These are phyloP conservation scores for Apis florea DNA, from an alignment of 1,140 invertebrate species.

Conservation along the genomic window DNA sequence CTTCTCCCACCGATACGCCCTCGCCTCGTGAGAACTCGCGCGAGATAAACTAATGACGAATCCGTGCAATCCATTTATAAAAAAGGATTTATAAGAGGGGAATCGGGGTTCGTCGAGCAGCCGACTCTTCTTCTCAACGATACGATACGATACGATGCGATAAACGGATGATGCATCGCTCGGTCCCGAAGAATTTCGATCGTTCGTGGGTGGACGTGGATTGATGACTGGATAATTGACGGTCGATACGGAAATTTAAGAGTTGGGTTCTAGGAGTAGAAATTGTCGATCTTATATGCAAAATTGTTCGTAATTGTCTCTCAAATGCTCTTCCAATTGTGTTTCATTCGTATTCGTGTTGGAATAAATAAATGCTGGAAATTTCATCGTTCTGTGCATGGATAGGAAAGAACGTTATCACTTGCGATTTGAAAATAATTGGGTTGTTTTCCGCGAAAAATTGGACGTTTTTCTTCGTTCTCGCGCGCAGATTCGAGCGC, in stretches of 20 bases:
- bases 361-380: too few species aligned
- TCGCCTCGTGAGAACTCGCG: conserved; percentile 9
- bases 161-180: conserved; percentile 43
- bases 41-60: conserved; percentile 49
- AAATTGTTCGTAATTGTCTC: too few species aligned
- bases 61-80: conserved; percentile 36
- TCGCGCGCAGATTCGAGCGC: conserved; percentile 21
- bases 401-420: too few species aligned
- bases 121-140: conserved; percentile 23
- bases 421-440: too few species aligned
- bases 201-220: conserved; percentile 11
- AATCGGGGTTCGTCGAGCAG: conserved; percentile 5
- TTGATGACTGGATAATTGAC: conserved; percentile 1
- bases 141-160: conserved; percentile 11
- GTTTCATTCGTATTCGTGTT: too few species aligned
- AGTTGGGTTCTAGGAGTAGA: too few species aligned
- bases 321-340: too few species aligned
- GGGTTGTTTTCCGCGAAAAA: background rate
- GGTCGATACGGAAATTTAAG: background rate
- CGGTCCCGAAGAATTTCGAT: background rate
- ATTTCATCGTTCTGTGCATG: too few species aligned
- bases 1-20: conserved; percentile 37
- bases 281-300: too few species aligned
- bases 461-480: background rate
- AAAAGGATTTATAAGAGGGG: background rate